phyloP scores from a whole-genome alignment of 2,797 vertebrate genomes.

The Paguma larvata region DNA sequence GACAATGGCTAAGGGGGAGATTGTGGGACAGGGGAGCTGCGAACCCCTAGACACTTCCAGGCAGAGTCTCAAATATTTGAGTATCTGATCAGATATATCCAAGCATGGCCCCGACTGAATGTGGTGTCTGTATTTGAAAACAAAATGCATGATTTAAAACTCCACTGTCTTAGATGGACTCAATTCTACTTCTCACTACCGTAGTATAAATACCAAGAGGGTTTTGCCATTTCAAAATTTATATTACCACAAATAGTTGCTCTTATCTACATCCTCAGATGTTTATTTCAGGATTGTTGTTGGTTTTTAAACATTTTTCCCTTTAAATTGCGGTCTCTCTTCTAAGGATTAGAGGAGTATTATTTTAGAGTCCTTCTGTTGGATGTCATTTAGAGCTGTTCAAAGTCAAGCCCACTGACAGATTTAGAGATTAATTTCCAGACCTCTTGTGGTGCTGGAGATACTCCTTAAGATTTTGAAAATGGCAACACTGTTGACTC shows the following conservation, averaged over 20 bases:
- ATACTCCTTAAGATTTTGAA: slow-evolving; percentile 72
- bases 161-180: neutral
- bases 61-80: too few species aligned
- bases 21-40: accelerated
- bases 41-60: neutral
- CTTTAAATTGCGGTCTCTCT: neutral
- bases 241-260: neutral
- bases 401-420: slow-evolving; percentile 32
- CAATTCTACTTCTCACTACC: slow-evolving; percentile 22
- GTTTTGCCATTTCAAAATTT: slow-evolving; percentile 28
- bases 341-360: slow-evolving; percentile 45
- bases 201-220: slow-evolving; percentile 42
- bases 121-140: neutral
- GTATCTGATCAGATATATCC: neutral
- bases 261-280: neutral
- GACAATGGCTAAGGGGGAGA: neutral
- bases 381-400: slow-evolving; percentile 11
- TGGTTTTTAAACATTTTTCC: slow-evolving; percentile 24
- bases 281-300: neutral
- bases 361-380: slow-evolving; percentile 4
- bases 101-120: neutral
- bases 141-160: slow-evolving; percentile 38
- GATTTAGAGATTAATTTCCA: slow-evolving; percentile 79
- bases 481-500: slow-evolving; percentile 77
- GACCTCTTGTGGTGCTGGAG: slow-evolving; percentile 54